Evolutionary conservation across 2,888 invertebrate genomes (phyloP), one percentile per base, ranked within the genome.

Genomic region (Drosophila siamana): DNA sequence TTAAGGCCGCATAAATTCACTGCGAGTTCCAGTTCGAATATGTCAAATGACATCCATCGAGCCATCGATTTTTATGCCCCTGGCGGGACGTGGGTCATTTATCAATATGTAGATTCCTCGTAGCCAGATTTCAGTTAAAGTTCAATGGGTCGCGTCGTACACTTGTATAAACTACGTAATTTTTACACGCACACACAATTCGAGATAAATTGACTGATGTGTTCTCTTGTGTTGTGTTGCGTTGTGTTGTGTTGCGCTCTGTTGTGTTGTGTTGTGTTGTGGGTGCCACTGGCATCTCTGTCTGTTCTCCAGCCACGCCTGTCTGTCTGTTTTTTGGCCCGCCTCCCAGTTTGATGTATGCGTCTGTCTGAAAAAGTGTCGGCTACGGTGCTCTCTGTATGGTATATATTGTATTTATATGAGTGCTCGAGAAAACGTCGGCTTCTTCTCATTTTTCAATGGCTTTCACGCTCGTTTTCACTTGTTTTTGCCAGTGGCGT

Each of bases 71-170:
- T 78, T 69, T 71, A 63, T 74, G 80, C 70, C 64, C 55, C 68
- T 44, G 33, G 36, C 60, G 54, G 40, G 41, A 51, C 41, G 41
- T 54, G 67, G 86, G 75, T 81, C 85, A 84, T 85, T 84, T 84
- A 85, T 84, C 83, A 85, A 86, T 85, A 83, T 83, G 83, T 81
- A 86, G 86, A 83, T 83, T 81, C 73, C 54, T 47, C 67, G 26
- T 46, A 22, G 41, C 52, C 57, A 44, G 46, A 68, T 56, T 57
- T 67, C 60, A 40, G 67, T 57, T 50, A 68, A 77, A 84, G 81
- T 84, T 84, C 84, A 80, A 68, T 80, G 78, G 74, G 81, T 56
- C 72, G 64, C 46, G 48, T 44, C 66, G 50, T 62, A 69, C 52
- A 63, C 67, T 61, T 55, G 66, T 54, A 56, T 38, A 75, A 74